Evolutionary conservation across 2,113 vertebrate genomes (phyloP).

Genomic region (Brachypteracias leptosomus): DNA sequence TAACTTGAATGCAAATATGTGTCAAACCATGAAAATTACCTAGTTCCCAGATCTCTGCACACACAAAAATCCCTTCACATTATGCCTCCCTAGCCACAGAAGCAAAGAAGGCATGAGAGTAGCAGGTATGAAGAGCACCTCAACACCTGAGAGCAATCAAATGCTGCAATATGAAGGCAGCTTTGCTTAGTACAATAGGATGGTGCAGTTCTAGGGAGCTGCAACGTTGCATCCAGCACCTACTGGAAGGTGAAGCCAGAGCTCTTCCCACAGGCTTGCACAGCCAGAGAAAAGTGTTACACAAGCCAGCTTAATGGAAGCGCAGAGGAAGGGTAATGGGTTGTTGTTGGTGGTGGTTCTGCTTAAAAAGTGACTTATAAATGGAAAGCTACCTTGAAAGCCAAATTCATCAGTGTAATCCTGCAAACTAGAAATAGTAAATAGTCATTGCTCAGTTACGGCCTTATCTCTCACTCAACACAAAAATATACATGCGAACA

Average conservation of each 20-base stretch:
- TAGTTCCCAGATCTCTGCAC: background rate
- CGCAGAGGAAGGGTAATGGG: background rate
- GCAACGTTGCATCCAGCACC: fast-evolving
- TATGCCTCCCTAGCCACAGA: background rate
- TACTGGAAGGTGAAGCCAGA: background rate
- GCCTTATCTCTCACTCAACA: background rate
- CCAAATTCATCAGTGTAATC: background rate
- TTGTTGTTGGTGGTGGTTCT: background rate
- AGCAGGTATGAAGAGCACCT: background rate
- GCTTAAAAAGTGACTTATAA: background rate
- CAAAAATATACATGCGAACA: background rate
- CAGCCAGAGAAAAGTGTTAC: background rate
- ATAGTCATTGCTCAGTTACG: background rate
- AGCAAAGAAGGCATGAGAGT: background rate
- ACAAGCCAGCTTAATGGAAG: background rate
- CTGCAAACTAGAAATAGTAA: background rate
- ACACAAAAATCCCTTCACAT: background rate
- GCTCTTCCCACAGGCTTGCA: background rate
- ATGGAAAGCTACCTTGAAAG: background rate
- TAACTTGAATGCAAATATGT: background rate
- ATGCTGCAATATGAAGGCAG: background rate
- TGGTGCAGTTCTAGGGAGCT: fast-evolving
- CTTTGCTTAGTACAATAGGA: background rate
- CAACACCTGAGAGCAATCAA: background rate
- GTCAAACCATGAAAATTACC: background rate